phyloP scores from a whole-genome alignment of 2,797 vertebrate genomes.

The Schizopygopsis pylzovi region DNA sequence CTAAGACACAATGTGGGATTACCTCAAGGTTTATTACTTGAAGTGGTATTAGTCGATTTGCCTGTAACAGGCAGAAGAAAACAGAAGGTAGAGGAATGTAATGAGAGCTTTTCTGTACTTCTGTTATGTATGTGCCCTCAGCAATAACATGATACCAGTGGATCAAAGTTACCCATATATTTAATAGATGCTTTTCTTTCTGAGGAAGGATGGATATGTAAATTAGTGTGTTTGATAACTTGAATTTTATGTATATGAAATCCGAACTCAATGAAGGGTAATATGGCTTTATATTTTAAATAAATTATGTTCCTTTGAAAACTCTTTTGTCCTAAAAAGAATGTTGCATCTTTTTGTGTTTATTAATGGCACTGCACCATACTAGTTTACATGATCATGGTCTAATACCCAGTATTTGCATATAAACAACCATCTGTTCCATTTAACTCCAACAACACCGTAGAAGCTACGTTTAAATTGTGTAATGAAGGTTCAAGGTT shows the following conservation, averaged over 20 bases:
- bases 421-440: not conserved
- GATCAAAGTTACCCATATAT: constrained; percentile 8
- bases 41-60: constrained; percentile 23
- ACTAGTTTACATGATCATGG: not conserved
- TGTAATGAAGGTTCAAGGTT: not conserved
- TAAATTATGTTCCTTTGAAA: constrained; percentile 26
- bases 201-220: constrained; percentile 26
- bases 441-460: not conserved
- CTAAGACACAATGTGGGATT: constrained; percentile 8
- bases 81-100: not conserved
- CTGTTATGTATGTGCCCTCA: constrained; percentile 3
- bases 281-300: constrained; percentile 39
- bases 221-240: not conserved
- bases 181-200: constrained; percentile 2
- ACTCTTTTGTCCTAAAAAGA: not conserved
- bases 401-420: not conserved
- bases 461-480: not conserved
- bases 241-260: constrained; percentile 33
- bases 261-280: constrained; percentile 23
- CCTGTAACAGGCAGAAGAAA: constrained; percentile 49
- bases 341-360: not conserved
- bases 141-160: not conserved
- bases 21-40: constrained; percentile 34
- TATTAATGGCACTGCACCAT: not conserved
- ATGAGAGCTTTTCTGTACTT: not conserved